Evolutionary conservation across 2,888 invertebrate genomes (phyloP).

Genomic region (Pristionchus mayeri): DNA sequence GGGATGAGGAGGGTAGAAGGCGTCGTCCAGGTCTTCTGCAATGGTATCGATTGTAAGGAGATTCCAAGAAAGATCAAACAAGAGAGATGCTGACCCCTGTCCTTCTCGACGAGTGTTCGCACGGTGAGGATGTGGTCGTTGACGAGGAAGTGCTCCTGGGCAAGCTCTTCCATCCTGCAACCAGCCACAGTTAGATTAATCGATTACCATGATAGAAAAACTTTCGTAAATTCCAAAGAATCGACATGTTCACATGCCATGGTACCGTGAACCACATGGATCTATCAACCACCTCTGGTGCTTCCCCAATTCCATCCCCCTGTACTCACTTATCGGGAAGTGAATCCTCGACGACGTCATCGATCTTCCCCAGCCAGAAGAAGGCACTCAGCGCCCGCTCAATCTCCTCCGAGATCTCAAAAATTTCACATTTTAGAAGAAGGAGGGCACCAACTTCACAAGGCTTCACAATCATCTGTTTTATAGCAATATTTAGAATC

Average conservation of each 20-base stretch:
- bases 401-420: conserved; percentile 44
- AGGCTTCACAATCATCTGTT: too few relatives aligned
- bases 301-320: neutral
- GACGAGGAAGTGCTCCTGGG: conserved; percentile 52
- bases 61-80: neutral
- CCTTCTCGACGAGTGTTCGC: conserved; percentile 51
- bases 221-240: too few relatives aligned
- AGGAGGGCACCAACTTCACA: neutral
- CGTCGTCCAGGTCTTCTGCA: conserved; percentile 35
- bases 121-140: conserved; percentile 53
- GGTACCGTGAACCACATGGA: neutral
- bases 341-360: conserved; percentile 38
- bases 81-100: neutral
- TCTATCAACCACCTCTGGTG: neutral
- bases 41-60: neutral
- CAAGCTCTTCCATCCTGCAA: conserved; percentile 48
- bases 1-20: neutral
- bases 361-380: conserved; percentile 47
- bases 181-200: neutral
- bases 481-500: too few relatives aligned
- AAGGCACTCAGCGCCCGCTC: conserved; percentile 16
- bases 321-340: conserved; percentile 6
- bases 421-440: neutral
- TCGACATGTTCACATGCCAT: too few relatives aligned
- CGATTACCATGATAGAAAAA: neutral